Percentiles rank a stretch among this genome's conserved stretches.
These are phyloP conservation scores for Archips crataeganus DNA, from an alignment of 2,888 invertebrate species.

Conservation along the genomic window DNA sequence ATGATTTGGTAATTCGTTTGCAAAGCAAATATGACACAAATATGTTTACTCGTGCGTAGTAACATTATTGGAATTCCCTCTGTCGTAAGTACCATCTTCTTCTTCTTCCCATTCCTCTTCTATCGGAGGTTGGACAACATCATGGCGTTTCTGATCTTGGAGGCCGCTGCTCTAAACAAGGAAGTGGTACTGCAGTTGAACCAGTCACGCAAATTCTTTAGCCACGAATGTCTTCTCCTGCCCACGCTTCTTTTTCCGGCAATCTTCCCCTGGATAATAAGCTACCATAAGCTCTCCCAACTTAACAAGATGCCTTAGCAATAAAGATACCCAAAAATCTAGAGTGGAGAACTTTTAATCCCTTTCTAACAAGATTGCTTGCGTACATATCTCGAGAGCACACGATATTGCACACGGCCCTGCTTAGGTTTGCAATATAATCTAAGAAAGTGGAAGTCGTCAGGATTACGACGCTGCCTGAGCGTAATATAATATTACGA, in stretches of 20 bases:
- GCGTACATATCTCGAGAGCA: constrained; percentile 35
- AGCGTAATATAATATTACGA: constrained; percentile 62
- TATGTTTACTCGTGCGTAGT: not conserved
- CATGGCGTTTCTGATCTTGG: no score
- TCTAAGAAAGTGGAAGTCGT: constrained; percentile 64
- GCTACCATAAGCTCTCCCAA: not conserved
- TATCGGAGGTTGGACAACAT: no score
- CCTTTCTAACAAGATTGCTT: constrained; percentile 35
- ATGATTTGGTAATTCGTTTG: not conserved
- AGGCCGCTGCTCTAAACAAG: no score
- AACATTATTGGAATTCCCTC: not conserved
- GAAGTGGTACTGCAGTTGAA: no score
- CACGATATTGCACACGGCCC: constrained; percentile 56
- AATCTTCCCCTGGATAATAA: no score
- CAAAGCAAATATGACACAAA: not conserved
- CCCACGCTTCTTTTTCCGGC: no score
- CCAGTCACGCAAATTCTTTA: no score
- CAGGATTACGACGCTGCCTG: constrained; percentile 65
- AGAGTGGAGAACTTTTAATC: constrained; percentile 22
- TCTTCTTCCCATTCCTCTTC: no score
- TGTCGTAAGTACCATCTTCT: not conserved
- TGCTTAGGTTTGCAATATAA: constrained; percentile 63
- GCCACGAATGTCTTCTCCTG: no score
- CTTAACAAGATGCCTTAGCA: constrained; percentile 2
- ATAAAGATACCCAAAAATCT: constrained; percentile 13